Percentiles rank a stretch among this genome's conserved stretches.
Conservation (phyloP, 2,113 vertebrate genomes). For the Nothobranchius kuhntae region DNA sequence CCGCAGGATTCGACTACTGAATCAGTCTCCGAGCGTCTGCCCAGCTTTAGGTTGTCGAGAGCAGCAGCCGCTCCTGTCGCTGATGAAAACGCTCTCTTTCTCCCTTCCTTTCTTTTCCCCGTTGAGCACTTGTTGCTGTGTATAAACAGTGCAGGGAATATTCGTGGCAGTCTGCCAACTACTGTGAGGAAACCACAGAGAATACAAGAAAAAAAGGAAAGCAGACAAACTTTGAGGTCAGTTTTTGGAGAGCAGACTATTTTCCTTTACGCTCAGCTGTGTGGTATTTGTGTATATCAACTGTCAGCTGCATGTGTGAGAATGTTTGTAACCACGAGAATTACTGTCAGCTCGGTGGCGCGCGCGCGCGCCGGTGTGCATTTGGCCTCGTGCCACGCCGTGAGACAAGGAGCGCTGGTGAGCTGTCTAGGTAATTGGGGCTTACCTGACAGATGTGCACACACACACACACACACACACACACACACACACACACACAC, state of each 20-base stretch:
- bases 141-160: slow-evolving; percentile 52
- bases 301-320: slow-evolving; percentile 13
- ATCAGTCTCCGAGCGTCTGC: no score
- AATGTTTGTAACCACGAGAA: slow-evolving; percentile 37
- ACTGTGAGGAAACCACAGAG: slow-evolving; percentile 44
- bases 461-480: slow-evolving; percentile 8
- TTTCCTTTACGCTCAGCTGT: slow-evolving; percentile 15
- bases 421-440: slow-evolving; percentile 76
- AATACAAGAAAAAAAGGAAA: slow-evolving; percentile 23
- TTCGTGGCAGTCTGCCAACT: slow-evolving; percentile 49
- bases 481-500: no score
- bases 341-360: slow-evolving; percentile 17
- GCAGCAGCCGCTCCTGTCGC: neutral
- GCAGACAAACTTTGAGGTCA: slow-evolving; percentile 46
- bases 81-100: slow-evolving; percentile 40
- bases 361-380: slow-evolving; percentile 30
- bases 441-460: slow-evolving; percentile 70
- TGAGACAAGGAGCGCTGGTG: slow-evolving; percentile 50
- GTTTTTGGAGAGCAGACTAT: slow-evolving; percentile 8
- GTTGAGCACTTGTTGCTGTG: slow-evolving; percentile 30
- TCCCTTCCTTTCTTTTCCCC: neutral
- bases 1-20: no score
- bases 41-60: neutral
- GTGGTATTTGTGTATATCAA: slow-evolving; percentile 25
- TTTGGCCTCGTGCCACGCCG: slow-evolving; percentile 63